Evolutionary conservation across 2,888 invertebrate species (phyloP), one percentile per base, ranked within the genome.

Genomic region (Nasonovia ribisnigri): DNA sequence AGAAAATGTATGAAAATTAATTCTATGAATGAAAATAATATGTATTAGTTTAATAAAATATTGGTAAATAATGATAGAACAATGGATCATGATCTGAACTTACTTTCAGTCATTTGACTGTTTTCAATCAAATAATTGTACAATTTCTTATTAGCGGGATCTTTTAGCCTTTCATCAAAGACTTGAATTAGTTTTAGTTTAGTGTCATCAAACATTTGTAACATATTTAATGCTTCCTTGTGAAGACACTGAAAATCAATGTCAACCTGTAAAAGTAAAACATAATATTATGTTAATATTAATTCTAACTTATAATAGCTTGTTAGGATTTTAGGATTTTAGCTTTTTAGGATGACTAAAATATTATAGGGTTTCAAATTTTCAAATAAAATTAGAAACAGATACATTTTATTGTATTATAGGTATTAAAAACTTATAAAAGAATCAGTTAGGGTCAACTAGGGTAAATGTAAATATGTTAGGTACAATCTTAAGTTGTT

Each of bases 61-160:
- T 86, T 86, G 10, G 86, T 29, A 48, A 46, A 86, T 86, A 84
- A 84, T 84, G 6, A 10, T 42, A 43, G 24, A 84, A 84, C 84
- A 16, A 84, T 43, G 24, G 24, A 84, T 84, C 42, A 42, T 48
- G 48, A 48, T 48, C 48, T 48, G 48, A 48, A 48, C 84, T 86
- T 46, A 86, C 43, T 86, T 86, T 86, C 43, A 86, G 84, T 86
- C 26, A 86, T 43, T 84, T 84, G 43, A 84, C 43, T 84, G 84
- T 24, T 84, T 84, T 84, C 42, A 48, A 48, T 26, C 84, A 84
- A 43, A 84, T 84, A 42, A 84, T 43, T 84, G 43, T 84, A 84
- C 43, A 84, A 84, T 24, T 84, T 84, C 24, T 84, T 84, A 84
- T 84, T 84, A 42, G 43, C 42, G 16, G 84, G 43, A 16, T 84